Evolutionary conservation across 2,888 invertebrate genomes (phyloP).

Genomic region (Antheraea assamensis): DNA sequence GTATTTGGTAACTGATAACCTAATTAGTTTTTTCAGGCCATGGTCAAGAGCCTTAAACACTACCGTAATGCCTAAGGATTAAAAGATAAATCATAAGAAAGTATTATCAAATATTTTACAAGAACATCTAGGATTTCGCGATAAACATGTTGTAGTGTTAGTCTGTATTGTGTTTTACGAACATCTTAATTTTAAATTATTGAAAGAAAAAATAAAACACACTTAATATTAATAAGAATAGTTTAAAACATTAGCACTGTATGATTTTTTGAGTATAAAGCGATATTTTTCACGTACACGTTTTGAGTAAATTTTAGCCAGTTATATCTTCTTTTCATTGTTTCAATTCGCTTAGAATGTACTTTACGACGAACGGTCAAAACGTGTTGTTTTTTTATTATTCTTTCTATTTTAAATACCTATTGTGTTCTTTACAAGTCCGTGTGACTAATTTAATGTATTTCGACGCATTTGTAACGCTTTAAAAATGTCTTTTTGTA

Average conservation of each 20-base stretch:
- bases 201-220: no score
- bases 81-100: neutral
- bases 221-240: no score
- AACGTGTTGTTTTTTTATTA: neutral
- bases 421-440: neutral
- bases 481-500: neutral
- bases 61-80: neutral
- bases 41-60: neutral
- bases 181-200: no score
- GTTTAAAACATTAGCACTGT: no score
- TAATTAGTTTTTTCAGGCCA: slow-evolving; percentile 3
- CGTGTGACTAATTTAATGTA: neutral
- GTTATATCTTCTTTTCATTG: neutral
- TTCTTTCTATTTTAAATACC: neutral
- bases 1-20: slow-evolving; percentile 6
- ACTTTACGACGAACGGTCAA: neutral
- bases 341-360: neutral
- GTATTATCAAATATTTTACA: neutral
- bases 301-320: neutral
- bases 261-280: no score
- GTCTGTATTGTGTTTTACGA: neutral
- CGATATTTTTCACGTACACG: neutral
- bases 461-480: neutral
- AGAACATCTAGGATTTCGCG: neutral
- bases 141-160: neutral